Conservation (phyloP, 2,113 vertebrate genomes). For the Pelobates fuscus region DNA sequence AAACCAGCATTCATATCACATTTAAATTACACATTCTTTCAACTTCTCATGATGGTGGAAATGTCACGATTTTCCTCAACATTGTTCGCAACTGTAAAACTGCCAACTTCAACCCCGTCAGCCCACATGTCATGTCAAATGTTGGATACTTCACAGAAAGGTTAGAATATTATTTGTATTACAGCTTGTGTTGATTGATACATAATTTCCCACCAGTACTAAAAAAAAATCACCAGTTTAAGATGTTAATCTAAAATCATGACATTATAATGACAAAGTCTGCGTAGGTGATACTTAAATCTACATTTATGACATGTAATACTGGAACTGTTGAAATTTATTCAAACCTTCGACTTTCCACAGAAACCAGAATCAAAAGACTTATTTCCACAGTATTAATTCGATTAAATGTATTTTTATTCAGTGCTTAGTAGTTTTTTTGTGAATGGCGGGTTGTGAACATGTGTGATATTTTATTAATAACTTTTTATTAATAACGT, state of each 20-base stretch:
- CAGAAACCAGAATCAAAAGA: too few species aligned
- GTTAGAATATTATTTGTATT: constrained; percentile 11
- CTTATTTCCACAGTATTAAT: too few species aligned
- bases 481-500: too few species aligned
- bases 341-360: too few species aligned
- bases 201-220: constrained; percentile 2
- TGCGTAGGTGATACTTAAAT: background rate
- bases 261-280: background rate
- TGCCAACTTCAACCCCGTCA: background rate
- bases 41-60: constrained; percentile 8
- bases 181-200: background rate
- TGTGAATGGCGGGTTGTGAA: too few species aligned
- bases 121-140: background rate
- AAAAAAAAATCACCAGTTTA: background rate
- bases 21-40: background rate
- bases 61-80: background rate
- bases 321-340: background rate
- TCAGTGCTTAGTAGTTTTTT: too few species aligned
- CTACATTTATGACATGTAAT: background rate
- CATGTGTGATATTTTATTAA: too few species aligned
- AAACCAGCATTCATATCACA: background rate
- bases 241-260: background rate
- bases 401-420: too few species aligned
- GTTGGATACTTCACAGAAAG: background rate
- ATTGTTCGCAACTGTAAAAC: background rate